Base-by-base conservation (phyloP, 2,888 invertebrate species). In the Apodemia mormo region DNA sequence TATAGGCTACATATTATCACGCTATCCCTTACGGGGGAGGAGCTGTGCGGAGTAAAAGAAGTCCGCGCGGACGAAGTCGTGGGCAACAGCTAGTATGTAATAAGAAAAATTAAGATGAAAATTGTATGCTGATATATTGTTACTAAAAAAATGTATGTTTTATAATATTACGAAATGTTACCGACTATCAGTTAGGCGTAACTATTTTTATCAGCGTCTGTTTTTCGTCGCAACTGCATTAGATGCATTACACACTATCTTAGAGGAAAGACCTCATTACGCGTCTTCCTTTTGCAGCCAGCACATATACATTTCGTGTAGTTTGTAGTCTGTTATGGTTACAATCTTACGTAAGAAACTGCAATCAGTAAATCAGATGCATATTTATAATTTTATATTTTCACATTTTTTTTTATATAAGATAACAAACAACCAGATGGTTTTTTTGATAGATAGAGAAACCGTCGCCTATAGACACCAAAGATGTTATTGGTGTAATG, bases 231-330 rank as follows among this genome's bases (percentile, higher is more conserved):
- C 14, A 61, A 61, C 61, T 61, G 61, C 61, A 64, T 64, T 37
- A 64, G 61, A 64, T 64, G 61, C 61, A 64, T 64, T 64, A 64
- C 61, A 64, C 37, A 37, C 37, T 64, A 64, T 64, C 61, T 64
- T 7, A 33, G 33, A 64, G 61, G 61, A 64, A 64, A 33, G 61
- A 64, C 30, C 61, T 64, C 61, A 37, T 64, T 64, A 64, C 14
- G 12, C 61, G 61, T 14, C 61, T 64, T 64, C 37, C 37, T 64
- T 37, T 37, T 64, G n/a, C 14, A 54, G 52, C 14, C 52, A 54
- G 52, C 52, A 22, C n/a, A 54, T 22, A 22, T 22, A 22, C 0
- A 22, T 22, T 54, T 14, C 22, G 52, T 54, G 52, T 22, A 22
- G 22, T 22, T 22, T 22, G n/a, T 8, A 2, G 8, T 22, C n/a